These are phyloP conservation scores for Crocodylus rhombifer DNA, from an alignment of 2,797 vertebrate genomes.

Conservation along the genomic window DNA sequence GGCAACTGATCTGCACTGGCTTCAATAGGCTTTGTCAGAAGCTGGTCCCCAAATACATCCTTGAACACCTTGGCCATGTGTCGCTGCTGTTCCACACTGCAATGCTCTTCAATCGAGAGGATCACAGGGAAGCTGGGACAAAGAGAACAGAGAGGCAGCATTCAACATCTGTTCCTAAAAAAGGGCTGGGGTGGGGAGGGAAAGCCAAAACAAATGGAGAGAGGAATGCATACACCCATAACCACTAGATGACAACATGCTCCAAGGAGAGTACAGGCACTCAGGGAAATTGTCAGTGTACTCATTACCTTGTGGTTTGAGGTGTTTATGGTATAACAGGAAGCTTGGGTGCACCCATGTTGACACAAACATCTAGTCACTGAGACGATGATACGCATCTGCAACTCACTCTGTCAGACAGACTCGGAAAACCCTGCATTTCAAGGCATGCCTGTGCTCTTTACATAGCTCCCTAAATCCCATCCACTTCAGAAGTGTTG, in stretches of 20 bases:
- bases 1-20: slow-evolving; percentile 94
- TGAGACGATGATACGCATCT: neutral
- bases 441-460: neutral
- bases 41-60: slow-evolving; percentile 92
- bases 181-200: neutral
- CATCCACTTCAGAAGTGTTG: neutral
- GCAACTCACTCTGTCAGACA: neutral
- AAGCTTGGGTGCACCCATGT: neutral
- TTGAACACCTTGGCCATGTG: slow-evolving; percentile 94
- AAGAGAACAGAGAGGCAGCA: neutral
- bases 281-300: neutral
- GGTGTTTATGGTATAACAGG: too few species aligned
- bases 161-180: neutral
- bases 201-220: neutral
- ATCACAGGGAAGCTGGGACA: slow-evolving; percentile 91
- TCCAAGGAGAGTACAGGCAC: neutral
- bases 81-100: slow-evolving; percentile 91
- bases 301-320: neutral
- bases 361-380: neutral
- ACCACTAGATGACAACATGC: neutral
- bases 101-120: slow-evolving; percentile 97
- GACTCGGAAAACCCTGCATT: neutral
- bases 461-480: neutral
- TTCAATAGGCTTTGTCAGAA: slow-evolving; percentile 89
- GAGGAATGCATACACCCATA: neutral